Percentiles rank a stretch among this genome's conserved stretches.
These are phyloP conservation scores for Manduca sexta DNA, from an alignment of 1,140 invertebrate species.

Conservation along the genomic window DNA sequence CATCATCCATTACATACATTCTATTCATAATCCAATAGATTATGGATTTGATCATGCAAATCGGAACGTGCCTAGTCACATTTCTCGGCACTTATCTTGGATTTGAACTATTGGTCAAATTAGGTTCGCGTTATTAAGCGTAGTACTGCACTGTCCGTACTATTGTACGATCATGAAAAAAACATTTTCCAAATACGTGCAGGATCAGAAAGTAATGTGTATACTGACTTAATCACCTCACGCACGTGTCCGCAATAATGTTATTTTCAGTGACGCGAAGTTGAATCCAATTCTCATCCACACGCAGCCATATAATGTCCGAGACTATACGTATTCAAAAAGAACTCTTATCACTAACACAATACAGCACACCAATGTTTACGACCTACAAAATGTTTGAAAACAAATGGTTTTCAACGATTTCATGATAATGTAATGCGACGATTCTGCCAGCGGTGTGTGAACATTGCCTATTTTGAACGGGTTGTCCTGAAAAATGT, in stretches of 20 bases:
- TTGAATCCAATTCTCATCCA: constrained; percentile 52
- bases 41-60: no score
- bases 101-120: no score
- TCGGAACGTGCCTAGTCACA: no score
- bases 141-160: no score
- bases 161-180: not conserved
- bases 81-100: no score
- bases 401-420: constrained; percentile 7
- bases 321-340: constrained; percentile 23
- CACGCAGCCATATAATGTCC: constrained; percentile 50
- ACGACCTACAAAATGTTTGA: not conserved
- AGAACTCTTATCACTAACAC: constrained; percentile 44
- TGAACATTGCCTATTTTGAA: constrained; percentile 26
- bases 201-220: constrained; percentile 12
- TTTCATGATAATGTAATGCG: constrained; percentile 14
- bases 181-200: not conserved
- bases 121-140: no score
- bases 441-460: constrained; percentile 19
- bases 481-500: constrained; percentile 19
- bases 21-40: no score
- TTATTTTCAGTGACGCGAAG: constrained; percentile 52
- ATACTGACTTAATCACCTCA: constrained; percentile 21
- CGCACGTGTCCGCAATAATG: constrained; percentile 43
- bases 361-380: constrained; percentile 20
- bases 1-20: no score